Base-by-base conservation (phyloP, 2,888 invertebrate genomes). In the Amphipyra tragopoginis region DNA sequence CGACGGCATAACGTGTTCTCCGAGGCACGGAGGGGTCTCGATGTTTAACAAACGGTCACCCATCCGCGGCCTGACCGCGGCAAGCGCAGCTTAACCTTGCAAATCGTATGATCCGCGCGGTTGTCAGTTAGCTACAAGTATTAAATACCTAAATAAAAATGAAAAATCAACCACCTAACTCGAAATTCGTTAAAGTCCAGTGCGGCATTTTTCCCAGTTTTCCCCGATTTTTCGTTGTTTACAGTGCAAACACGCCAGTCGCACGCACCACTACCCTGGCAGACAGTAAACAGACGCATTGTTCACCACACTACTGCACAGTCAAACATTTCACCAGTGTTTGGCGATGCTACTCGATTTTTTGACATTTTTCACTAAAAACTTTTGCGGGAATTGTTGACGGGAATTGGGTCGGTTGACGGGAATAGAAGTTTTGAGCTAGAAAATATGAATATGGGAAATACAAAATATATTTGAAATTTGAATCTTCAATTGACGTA, bases 221-320 rank as follows among this genome's bases (percentile, higher is more conserved):
- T 84, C 81, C 79, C 73, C 82, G 84, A 80, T 81, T 88, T 88
- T 84, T 86, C 79, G 66, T 65, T 89, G 88, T 93, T 92, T 89
- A 84, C 86, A 72, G 63, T 76, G 87, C 85, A 91, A 92, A 93
- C 85, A 91, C 72, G 82, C 83, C 82, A 85, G 82, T 87, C 61
- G 76, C 77, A 79, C 83, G 86, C 86, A 79, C 80, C 81, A 79
- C 62, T 83, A 82, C 75, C 72, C 82, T 82, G 86, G 81, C 90
- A 87, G 88, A 90, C 88, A 71, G 86, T 81, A 88, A 90, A 90
- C 85, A 90, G 81, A 66, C 63, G 56, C 60, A 68, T 70, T 77
- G 66, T 68, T 67, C 64, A 26, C 66, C 68, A 58, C 60, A 76
- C 45, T 52, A 57, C 51, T 49, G 61, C 61, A 43, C 63, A 59